phyloP scores from a whole-genome alignment of 2,888 invertebrate genomes.

The Deroplatys truncata region DNA sequence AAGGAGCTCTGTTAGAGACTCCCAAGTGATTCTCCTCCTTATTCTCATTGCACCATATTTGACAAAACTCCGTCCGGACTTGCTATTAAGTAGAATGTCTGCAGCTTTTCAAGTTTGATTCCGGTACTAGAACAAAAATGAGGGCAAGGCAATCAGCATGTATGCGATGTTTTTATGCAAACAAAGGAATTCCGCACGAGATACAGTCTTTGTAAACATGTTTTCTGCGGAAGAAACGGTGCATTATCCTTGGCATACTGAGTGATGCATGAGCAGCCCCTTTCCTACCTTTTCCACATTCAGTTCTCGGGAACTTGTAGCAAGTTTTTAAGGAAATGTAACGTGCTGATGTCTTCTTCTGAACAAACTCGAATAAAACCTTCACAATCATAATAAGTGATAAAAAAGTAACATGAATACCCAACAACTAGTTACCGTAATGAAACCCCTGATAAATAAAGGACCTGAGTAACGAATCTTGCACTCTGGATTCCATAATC shows the following conservation, averaged over 20 bases:
- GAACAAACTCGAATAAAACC: too few species aligned
- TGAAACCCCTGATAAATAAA: too few species aligned
- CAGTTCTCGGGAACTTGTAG: too few species aligned
- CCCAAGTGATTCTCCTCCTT: not conserved
- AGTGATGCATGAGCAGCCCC: not conserved
- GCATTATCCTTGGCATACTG: not conserved
- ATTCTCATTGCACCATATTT: not conserved
- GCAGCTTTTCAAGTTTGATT: not conserved
- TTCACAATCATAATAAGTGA: too few species aligned
- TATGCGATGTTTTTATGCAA: not conserved
- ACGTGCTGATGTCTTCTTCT: too few species aligned
- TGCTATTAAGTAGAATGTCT: not conserved
- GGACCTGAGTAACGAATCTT: too few species aligned
- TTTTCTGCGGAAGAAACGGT: not conserved
- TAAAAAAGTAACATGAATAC: too few species aligned
- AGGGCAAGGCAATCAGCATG: not conserved
- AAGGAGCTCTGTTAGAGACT: not conserved
- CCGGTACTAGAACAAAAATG: not conserved
- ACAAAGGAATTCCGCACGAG: not conserved
- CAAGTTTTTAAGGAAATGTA: too few species aligned
- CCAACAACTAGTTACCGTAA: too few species aligned
- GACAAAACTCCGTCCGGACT: not conserved
- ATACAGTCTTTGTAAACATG: not conserved
- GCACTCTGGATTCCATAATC: too few species aligned
- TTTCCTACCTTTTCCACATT: too few species aligned